Conservation (phyloP, 2,888 invertebrate genomes). For the Belgica antarctica region DNA sequence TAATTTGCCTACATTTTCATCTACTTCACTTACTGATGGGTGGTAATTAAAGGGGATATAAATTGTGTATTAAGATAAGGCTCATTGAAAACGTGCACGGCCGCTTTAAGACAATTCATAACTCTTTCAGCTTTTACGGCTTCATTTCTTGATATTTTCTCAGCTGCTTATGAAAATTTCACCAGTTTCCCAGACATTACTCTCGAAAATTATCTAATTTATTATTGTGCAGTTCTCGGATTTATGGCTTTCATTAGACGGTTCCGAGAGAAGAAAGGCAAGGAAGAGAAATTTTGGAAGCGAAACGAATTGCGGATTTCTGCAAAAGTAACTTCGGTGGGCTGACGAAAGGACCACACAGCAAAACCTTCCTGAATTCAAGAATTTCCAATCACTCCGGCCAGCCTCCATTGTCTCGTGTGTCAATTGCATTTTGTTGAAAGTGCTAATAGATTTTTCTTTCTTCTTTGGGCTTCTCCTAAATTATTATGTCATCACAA, state of each 20-base stretch:
- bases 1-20: slow-evolving; percentile 4
- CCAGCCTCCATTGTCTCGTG: neutral
- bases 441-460: slow-evolving; percentile 39
- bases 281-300: slow-evolving; percentile 3
- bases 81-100: neutral
- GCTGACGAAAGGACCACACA: slow-evolving; percentile 41
- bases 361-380: slow-evolving; percentile 35
- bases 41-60: neutral
- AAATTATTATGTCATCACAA: slow-evolving; percentile 33
- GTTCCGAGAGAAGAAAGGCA: neutral
- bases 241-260: slow-evolving; percentile 37
- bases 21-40: neutral
- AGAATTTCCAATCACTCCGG: slow-evolving; percentile 7
- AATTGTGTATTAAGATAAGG: slow-evolving; percentile 9
- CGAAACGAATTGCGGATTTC: slow-evolving; percentile 23
- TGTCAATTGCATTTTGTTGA: neutral
- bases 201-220: slow-evolving; percentile 7
- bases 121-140: slow-evolving; percentile 12
- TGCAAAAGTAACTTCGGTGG: slow-evolving; percentile 27
- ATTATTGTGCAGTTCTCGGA: slow-evolving; percentile 21
- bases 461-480: slow-evolving; percentile 26
- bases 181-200: neutral
- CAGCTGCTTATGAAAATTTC: neutral
- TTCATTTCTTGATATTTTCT: too few species aligned
- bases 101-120: neutral